phyloP scores from a whole-genome alignment of 2,888 invertebrate species.

The Embidobia sp. region DNA sequence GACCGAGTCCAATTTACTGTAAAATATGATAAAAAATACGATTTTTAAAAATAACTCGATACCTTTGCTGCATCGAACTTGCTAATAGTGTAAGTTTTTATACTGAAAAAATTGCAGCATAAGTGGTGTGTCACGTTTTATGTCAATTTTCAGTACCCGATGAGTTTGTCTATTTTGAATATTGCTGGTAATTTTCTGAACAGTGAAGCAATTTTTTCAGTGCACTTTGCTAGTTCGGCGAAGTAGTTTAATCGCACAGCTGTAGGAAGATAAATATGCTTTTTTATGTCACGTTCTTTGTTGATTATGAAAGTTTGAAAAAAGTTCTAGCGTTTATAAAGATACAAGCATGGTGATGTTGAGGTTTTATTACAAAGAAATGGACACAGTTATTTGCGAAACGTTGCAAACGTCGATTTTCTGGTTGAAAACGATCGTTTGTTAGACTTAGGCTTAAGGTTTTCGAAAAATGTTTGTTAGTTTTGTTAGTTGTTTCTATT shows the following conservation, averaged over 20 bases:
- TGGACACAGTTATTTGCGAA: background rate
- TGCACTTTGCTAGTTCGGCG: constrained; percentile 19
- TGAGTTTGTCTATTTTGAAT: no score
- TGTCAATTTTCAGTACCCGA: no score
- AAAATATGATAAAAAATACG: no score
- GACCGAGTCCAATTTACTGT: no score
- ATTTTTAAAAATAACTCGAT: no score
- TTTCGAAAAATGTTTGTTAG: background rate
- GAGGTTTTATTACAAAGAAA: background rate
- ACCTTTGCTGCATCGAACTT: no score
- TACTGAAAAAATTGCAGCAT: no score
- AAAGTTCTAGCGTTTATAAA: constrained; percentile 23
- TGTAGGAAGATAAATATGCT: constrained; percentile 12
- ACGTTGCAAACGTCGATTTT: no score
- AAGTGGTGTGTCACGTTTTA: no score
- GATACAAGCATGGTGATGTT: background rate
- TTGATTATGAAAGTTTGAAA: constrained; percentile 13
- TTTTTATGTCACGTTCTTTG: constrained; percentile 31
- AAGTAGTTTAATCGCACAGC: constrained; percentile 8
- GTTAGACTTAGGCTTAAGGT: background rate
- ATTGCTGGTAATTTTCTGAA: no score
- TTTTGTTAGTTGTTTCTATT: constrained; percentile 6
- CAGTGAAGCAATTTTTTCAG: no score
- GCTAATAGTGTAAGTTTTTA: no score
- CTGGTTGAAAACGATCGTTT: background rate